Conservation (phyloP, 2,113 vertebrate genomes). For the Ophthalmolycus amberensis region DNA sequence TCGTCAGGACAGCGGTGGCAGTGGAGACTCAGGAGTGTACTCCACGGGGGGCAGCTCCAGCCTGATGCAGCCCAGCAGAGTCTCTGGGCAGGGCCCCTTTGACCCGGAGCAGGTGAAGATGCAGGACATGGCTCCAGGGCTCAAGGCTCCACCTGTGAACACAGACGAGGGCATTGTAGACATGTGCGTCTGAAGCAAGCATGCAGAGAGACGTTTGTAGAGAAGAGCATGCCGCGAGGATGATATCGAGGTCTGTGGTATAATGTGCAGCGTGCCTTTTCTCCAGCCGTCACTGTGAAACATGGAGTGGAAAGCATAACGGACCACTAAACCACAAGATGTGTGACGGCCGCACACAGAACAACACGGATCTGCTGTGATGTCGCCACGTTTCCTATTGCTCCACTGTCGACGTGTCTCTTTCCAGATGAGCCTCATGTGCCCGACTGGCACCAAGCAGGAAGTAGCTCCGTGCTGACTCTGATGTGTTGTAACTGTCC, state of each 20-base stretch:
- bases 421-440: not conserved
- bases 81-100: not conserved
- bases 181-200: constrained; percentile 48
- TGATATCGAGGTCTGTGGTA: not conserved
- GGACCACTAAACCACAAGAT: not conserved
- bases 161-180: constrained; percentile 47
- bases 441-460: not conserved
- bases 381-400: not conserved
- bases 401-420: not conserved
- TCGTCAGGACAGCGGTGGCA: constrained; percentile 71
- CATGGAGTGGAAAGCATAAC: not conserved
- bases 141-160: not conserved
- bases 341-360: not conserved
- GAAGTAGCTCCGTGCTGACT: not conserved
- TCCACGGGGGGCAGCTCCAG: constrained; percentile 68
- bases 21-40: constrained; percentile 78
- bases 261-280: constrained; percentile 19
- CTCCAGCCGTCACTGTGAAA: constrained; percentile 8
- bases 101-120: constrained; percentile 41
- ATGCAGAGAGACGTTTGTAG: not conserved
- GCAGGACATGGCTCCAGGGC: constrained; percentile 13
- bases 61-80: not conserved
- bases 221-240: not conserved
- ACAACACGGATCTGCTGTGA: not conserved
- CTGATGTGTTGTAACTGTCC: not conserved